Conservation (phyloP, 2,113 vertebrate species). For the Nothoprocta pentlandii region DNA sequence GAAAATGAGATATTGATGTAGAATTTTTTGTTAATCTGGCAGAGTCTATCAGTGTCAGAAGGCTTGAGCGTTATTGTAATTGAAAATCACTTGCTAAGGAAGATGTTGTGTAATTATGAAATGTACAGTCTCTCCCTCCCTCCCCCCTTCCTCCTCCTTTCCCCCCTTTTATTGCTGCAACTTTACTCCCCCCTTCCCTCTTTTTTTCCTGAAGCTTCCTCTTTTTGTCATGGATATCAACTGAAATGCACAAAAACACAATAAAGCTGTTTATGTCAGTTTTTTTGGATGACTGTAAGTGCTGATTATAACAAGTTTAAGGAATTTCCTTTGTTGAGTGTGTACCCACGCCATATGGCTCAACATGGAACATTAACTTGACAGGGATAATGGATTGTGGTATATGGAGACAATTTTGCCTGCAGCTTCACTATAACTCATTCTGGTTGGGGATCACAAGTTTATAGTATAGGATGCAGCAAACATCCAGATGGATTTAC, state of each 20-base stretch:
- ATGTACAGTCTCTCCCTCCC: conserved; percentile 38
- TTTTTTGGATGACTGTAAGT: conserved; percentile 88
- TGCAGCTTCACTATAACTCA: conserved; percentile 86
- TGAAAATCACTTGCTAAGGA: conserved; percentile 79
- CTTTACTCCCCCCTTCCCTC: conserved; percentile 33
- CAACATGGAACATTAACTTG: conserved; percentile 93
- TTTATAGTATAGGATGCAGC: conserved; percentile 81
- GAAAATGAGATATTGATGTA: conserved; percentile 26
- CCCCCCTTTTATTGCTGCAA: conserved; percentile 74
- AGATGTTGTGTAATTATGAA: conserved; percentile 76
- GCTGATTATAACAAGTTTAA: conserved; percentile 91
- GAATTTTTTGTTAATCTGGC: conserved; percentile 2
- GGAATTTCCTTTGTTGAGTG: conserved; percentile 90
- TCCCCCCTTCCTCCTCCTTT: not conserved
- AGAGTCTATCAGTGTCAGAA: conserved; percentile 55
- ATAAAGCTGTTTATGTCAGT: conserved; percentile 89
- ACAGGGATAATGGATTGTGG: conserved; percentile 92
- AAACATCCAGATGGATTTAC: conserved; percentile 86
- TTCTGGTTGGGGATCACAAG: conserved; percentile 85
- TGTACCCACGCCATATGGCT: conserved; percentile 90
- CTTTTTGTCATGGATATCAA: conserved; percentile 87
- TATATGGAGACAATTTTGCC: conserved; percentile 88
- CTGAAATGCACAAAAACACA: conserved; percentile 86
- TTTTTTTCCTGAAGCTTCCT: conserved; percentile 74
- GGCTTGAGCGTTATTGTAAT: conserved; percentile 73